Evolutionary conservation across 2,888 invertebrate species (phyloP), one percentile per base, ranked within the genome.

Genomic region (Plutella xylostella): DNA sequence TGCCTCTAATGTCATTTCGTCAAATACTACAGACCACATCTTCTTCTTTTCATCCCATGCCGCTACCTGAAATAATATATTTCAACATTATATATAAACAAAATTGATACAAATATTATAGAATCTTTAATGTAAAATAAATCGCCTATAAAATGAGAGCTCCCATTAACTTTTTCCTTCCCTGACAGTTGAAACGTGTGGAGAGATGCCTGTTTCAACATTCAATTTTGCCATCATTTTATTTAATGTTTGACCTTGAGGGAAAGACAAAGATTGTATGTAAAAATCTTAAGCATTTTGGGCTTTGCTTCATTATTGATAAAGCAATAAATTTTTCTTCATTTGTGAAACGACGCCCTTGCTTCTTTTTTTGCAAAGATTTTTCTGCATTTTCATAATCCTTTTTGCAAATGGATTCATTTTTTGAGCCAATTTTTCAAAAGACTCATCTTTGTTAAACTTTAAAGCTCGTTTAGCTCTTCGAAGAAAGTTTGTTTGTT

Each of bases 251-350:
- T 12, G 39, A 21, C 18, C 25, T 39, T 22, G 39, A 39, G 2
- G 39, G 39, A 22, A 39, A 22, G 7, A 39, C 15, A 22, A 39
- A 39, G 14, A 39, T 71, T 78, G 43, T 75, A 71, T 45, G 65
- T 69, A 48, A 83, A 60, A 54, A 15, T 43, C 42, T 42, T 15
- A 46, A 50, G 11, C 28, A 43, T 41, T 48, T 50, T 3, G 48
- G 50, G 28, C 50, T 45, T 37, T 47, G 48, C 28, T 47, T 48
- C 42, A 47, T 35, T 11, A 51, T 45, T 9, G 46, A 17, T 9
- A 51, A 21, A 9, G 44, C 44, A 21, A 46, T 33, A 15, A 51
- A 25, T 46, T 49, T 51, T 12, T 51, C 51, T 9, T 51, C 48
- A 7, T 31, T 1, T 3, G 44, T n/a, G 40, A 48, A 51, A 40